A percentile compares a stretch with the other conserved stretches of the same genome.
These are phyloP conservation scores for Leptodactylus fallax DNA, from an alignment of 2,797 vertebrate species.

Conservation along the genomic window DNA sequence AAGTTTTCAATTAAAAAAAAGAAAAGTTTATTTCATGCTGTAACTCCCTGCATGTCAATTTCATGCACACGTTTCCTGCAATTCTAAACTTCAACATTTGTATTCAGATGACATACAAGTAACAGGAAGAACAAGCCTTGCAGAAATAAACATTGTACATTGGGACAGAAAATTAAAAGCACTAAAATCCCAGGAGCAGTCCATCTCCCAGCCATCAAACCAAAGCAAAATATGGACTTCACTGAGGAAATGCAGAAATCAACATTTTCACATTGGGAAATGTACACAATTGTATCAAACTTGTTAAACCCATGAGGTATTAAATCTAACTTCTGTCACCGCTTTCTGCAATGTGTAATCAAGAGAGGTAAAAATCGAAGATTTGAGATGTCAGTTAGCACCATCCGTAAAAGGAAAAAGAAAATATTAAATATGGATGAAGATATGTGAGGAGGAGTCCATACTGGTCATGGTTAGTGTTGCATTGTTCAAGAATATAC, in stretches of 20 bases:
- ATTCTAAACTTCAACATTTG: conserved; percentile 64
- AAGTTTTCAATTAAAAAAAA: conserved; percentile 61
- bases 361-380: conserved; percentile 25
- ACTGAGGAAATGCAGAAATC: conserved; percentile 39
- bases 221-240: conserved; percentile 40
- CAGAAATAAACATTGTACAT: conserved; percentile 59
- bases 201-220: conserved; percentile 40
- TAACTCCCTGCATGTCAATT: conserved; percentile 63
- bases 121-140: conserved; percentile 64
- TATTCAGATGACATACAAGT: conserved; percentile 61
- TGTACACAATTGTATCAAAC: conserved; percentile 26
- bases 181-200: conserved; percentile 36
- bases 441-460: not conserved
- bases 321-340: conserved; percentile 15
- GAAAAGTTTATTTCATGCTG: conserved; percentile 65
- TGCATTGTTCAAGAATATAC: not conserved
- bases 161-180: conserved; percentile 30
- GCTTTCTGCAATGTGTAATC: conserved; percentile 26
- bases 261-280: conserved; percentile 13
- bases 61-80: conserved; percentile 63
- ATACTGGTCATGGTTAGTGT: not conserved
- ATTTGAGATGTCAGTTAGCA: conserved; percentile 51
- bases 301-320: conserved; percentile 28
- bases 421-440: conserved; percentile 18
- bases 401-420: conserved; percentile 56